A percentile compares a stretch with the other conserved stretches of the same genome.
These are phyloP conservation scores for Meloidogyne hapla DNA, from an alignment of 1,140 invertebrate genomes.

Conservation along the genomic window DNA sequence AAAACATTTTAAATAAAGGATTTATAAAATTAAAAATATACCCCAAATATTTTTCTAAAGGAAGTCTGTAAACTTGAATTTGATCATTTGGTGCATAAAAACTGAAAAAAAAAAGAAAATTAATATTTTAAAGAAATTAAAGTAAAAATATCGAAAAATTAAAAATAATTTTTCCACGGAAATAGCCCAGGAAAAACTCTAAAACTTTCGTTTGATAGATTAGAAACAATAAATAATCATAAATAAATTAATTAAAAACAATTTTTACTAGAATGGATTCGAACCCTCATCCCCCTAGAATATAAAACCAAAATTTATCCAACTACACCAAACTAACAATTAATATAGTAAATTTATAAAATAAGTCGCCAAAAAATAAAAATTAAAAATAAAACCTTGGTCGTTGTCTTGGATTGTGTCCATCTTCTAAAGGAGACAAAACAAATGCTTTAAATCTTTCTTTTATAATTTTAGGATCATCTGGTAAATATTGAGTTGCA, in stretches of 20 bases:
- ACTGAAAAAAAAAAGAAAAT: too few species aligned
- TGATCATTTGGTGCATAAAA: neutral
- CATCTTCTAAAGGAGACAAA: neutral
- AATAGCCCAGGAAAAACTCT: too few species aligned
- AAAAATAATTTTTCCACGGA: too few species aligned
- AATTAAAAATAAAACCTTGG: neutral
- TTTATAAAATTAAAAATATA: neutral
- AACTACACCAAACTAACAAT: neutral
- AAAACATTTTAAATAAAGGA: neutral
- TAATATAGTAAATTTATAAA: neutral
- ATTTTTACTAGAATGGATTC: neutral
- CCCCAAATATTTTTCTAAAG: slow-evolving; percentile 1
- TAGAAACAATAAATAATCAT: too few species aligned
- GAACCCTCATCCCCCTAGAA: neutral
- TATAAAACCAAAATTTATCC: neutral
- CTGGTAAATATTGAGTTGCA: neutral
- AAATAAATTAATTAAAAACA: neutral
- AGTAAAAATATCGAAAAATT: too few species aligned
- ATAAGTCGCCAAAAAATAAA: neutral
- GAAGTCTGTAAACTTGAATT: slow-evolving; percentile 5
- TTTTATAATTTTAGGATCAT: neutral
- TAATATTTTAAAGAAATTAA: neutral
- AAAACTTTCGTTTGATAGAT: neutral
- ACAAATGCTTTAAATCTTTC: neutral
- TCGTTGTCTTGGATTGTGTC: neutral